These are phyloP conservation scores for Jacana jacana DNA, from an alignment of 2,113 vertebrate genomes.

Conservation along the genomic window DNA sequence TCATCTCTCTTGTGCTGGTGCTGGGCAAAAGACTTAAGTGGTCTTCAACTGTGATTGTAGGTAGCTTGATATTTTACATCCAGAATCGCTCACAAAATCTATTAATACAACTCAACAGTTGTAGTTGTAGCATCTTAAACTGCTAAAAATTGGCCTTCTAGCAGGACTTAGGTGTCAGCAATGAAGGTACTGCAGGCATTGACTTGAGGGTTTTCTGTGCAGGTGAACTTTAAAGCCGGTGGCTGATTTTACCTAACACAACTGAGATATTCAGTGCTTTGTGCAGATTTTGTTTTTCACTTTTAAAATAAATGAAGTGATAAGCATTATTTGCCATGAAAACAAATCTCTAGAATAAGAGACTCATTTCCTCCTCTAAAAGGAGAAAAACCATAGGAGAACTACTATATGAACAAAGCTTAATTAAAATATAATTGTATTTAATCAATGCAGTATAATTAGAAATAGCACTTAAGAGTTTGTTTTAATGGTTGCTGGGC, in stretches of 20 bases:
- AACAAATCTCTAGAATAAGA: neutral
- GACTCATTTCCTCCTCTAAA: neutral
- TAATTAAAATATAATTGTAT: slow-evolving; percentile 39
- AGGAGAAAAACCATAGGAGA: neutral
- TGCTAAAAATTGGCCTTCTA: neutral
- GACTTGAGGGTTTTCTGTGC: neutral
- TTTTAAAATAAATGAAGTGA: slow-evolving; percentile 31
- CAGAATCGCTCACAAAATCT: neutral
- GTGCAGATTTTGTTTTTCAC: neutral
- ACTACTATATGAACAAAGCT: neutral
- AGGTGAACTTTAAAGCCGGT: neutral
- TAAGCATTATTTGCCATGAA: slow-evolving; percentile 18
- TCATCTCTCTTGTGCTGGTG: neutral
- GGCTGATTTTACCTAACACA: neutral
- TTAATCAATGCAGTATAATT: slow-evolving; percentile 54
- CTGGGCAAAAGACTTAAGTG: neutral
- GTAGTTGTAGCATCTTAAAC: neutral
- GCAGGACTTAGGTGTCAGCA: neutral
- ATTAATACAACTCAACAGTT: neutral
- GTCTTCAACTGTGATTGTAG: neutral
- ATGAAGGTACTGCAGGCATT: neutral
- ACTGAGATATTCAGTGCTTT: neutral
- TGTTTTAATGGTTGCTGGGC: neutral
- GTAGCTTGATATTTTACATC: neutral
- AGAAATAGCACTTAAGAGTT: slow-evolving; percentile 34